These are phyloP conservation scores for Halcyon smyrnensis DNA, from an alignment of 2,797 vertebrate species.

Conservation along the genomic window DNA sequence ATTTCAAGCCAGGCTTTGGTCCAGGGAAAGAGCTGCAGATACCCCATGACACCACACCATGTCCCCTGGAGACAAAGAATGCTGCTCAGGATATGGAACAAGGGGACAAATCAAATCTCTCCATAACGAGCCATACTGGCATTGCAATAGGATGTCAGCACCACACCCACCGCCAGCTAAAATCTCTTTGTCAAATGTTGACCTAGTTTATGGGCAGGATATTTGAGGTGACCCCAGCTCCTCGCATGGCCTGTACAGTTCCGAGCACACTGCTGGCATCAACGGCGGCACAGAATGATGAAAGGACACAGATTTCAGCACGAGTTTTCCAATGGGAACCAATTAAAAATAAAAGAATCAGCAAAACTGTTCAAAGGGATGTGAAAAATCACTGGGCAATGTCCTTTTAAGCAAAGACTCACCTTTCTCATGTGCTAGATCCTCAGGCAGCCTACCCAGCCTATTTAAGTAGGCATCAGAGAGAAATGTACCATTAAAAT, in stretches of 20 bases:
- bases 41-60: accelerated
- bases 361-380: constrained; percentile 56
- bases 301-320: constrained; percentile 50
- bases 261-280: constrained; percentile 1
- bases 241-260: not conserved
- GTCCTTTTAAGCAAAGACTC: constrained; percentile 53
- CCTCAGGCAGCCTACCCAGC: constrained; percentile 21
- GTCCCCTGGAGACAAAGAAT: accelerated
- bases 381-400: constrained; percentile 57
- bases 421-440: constrained; percentile 3
- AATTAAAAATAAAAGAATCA: constrained; percentile 72
- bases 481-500: constrained; percentile 34
- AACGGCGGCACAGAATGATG: not conserved
- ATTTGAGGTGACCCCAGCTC: not conserved
- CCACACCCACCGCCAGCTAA: not conserved
- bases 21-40: not conserved
- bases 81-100: not conserved
- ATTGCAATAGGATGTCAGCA: not conserved
- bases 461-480: constrained; percentile 24
- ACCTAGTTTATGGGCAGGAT: not conserved
- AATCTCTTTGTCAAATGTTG: not conserved
- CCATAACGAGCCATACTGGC: accelerated
- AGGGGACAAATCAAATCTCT: not conserved
- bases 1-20: not conserved
- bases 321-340: constrained; percentile 62